phyloP scores from a whole-genome alignment of 2,797 vertebrate species.

The Ceryle rudis region DNA sequence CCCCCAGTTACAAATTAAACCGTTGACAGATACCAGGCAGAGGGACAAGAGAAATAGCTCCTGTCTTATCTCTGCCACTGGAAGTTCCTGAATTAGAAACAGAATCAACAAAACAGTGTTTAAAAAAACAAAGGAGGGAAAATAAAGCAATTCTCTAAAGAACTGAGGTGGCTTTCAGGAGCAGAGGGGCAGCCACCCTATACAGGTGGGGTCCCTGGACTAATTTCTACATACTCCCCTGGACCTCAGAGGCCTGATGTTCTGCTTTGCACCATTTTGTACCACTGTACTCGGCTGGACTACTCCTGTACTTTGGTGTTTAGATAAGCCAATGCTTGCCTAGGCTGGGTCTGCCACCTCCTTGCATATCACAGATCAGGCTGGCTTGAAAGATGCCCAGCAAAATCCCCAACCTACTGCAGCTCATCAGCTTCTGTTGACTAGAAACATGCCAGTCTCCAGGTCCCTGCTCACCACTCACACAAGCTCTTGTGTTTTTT shows the following conservation, averaged over 20 bases:
- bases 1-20: not conserved
- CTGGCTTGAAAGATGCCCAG: not conserved
- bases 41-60: not conserved
- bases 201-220: not conserved
- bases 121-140: not conserved
- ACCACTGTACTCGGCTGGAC: not conserved
- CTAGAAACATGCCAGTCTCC: not conserved
- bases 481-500: not conserved
- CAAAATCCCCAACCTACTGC: not conserved
- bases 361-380: not conserved
- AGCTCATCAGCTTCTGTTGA: not conserved
- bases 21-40: not conserved
- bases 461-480: not conserved
- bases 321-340: not conserved
- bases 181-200: not conserved
- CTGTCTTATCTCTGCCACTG: not conserved
- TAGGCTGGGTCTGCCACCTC: not conserved
- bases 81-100: constrained; percentile 14
- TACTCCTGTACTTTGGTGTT: not conserved
- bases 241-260: not conserved
- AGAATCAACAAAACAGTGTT: not conserved
- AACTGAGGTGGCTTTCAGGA: not conserved
- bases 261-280: not conserved
- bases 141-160: not conserved
- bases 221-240: not conserved